These are phyloP conservation scores for Alectoris magna DNA, from an alignment of 2,797 vertebrate genomes.

Conservation along the genomic window DNA sequence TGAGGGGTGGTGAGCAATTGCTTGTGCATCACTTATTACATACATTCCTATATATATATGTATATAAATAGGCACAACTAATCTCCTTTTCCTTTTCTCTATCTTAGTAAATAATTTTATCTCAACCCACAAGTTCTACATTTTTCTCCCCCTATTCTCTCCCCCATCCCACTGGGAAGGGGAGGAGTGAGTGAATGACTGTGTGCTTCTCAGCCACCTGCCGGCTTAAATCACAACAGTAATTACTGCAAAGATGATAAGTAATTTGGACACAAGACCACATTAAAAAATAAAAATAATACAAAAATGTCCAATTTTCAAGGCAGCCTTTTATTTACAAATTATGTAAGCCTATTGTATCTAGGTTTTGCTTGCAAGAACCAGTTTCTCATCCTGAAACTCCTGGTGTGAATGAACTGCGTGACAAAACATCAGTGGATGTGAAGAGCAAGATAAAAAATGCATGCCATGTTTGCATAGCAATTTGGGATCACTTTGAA, in stretches of 20 bases:
- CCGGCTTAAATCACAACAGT: too few relatives aligned
- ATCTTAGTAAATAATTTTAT: too few relatives aligned
- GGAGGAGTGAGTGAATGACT: too few relatives aligned
- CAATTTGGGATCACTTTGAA: slow-evolving; percentile 28
- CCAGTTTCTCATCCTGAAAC: slow-evolving; percentile 14
- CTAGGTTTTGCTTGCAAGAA: slow-evolving; percentile 23
- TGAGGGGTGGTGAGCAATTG: too few relatives aligned
- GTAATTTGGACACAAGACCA: background rate
- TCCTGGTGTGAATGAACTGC: slow-evolving; percentile 15
- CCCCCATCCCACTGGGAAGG: too few relatives aligned
- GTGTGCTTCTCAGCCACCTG: too few relatives aligned
- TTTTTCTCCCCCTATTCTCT: too few relatives aligned
- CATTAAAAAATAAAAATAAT: slow-evolving; percentile 14
- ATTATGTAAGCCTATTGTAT: background rate
- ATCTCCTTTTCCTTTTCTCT: too few relatives aligned
- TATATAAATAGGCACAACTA: too few relatives aligned
- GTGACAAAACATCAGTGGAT: slow-evolving; percentile 13
- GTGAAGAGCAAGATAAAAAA: slow-evolving; percentile 40
- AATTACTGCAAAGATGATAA: slow-evolving; percentile 38
- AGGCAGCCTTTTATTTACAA: slow-evolving; percentile 34
- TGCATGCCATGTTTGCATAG: background rate
- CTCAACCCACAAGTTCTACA: too few relatives aligned
- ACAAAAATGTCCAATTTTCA: background rate
- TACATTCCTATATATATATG: too few relatives aligned
- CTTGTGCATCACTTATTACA: too few relatives aligned